Base-by-base conservation (phyloP, 2,888 invertebrate genomes). In the Calameuta filiformis region DNA sequence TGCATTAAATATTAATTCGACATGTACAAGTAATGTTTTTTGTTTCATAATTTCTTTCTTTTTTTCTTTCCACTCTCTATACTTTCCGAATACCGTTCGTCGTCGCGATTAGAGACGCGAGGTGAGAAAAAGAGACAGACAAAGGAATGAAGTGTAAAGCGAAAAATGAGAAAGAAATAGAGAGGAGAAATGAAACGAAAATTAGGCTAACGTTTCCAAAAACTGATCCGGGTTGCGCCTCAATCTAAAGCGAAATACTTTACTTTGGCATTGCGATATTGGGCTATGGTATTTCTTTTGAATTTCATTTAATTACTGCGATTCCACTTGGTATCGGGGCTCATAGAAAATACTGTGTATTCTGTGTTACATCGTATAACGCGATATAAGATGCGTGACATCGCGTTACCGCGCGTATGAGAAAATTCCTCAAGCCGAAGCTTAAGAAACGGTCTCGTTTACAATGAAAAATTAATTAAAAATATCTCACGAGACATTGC, bases 1-100 rank as follows among this genome's bases (percentile, higher is more conserved):
- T 78, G n/a, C 30, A 56, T 37, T 40, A 23, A 75, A 40, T 30
- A 34, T 40, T 78, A 78, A 79, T 75, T 23, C 78, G 79, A 78
- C 76, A 76, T 69, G 77, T 76, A 78, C 68, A 75, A 73, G 75
- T 68, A 73, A 56, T 56, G 56, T 76, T 73, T 73, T 73, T 35
- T 73, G 74, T 56, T 69, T 34, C 23, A 73, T 35, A 23, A 71
- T 73, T 77, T 73, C 69, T 68, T 40, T 30, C 69, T 73, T 40
- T 40, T 30, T 34, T 68, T 73, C 12, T 77, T 73, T 31, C 11
- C 11, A 69, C 40, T 71, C 75, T 76, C 73, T 78, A 30, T 37
- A 69, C 69, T 56, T 71, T 76, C 56, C 35, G 69, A 75, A 78
- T 73, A 15, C 73, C 71, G 73, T 71, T 71, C 31, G 31, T 33